A percentile compares a stretch with the other conserved stretches of the same genome.
Conservation (phyloP, 2,113 vertebrate genomes). For the Arizona elegans region DNA sequence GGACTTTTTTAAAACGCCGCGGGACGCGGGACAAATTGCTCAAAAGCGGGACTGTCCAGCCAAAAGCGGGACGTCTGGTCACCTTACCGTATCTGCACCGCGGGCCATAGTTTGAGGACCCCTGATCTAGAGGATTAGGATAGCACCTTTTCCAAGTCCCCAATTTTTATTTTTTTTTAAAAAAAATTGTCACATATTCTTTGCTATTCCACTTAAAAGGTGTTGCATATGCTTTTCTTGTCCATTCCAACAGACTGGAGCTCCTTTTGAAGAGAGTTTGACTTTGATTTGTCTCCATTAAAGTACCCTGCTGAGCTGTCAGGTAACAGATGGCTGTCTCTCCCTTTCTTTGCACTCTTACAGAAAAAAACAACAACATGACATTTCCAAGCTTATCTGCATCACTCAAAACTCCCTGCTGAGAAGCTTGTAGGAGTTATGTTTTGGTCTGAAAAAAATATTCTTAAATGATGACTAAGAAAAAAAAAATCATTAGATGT, state of each 20-base stretch:
- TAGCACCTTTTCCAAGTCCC: neutral
- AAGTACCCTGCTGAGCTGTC: neutral
- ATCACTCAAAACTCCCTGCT: conserved; percentile 1
- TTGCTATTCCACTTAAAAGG: neutral
- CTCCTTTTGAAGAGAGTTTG: neutral
- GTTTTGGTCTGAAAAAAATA: neutral
- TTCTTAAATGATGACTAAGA: neutral
- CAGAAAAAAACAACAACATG: neutral
- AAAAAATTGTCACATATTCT: neutral
- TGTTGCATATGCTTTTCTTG: neutral
- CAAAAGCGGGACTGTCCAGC: no score
- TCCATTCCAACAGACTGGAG: neutral
- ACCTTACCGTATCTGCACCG: no score
- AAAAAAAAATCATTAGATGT: neutral
- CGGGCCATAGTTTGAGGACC: no score
- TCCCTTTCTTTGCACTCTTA: neutral
- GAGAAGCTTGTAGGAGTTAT: neutral
- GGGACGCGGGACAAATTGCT: no score
- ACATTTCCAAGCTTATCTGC: conserved; percentile 16
- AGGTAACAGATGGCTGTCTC: neutral
- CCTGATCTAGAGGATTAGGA: neutral
- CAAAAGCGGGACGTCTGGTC: no score
- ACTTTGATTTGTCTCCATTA: conserved; percentile 1
- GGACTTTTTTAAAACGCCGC: no score
- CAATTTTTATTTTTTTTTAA: neutral